Evolutionary conservation across 2,797 vertebrate species (phyloP).

Genomic region (Lycodopsis pacificus): DNA sequence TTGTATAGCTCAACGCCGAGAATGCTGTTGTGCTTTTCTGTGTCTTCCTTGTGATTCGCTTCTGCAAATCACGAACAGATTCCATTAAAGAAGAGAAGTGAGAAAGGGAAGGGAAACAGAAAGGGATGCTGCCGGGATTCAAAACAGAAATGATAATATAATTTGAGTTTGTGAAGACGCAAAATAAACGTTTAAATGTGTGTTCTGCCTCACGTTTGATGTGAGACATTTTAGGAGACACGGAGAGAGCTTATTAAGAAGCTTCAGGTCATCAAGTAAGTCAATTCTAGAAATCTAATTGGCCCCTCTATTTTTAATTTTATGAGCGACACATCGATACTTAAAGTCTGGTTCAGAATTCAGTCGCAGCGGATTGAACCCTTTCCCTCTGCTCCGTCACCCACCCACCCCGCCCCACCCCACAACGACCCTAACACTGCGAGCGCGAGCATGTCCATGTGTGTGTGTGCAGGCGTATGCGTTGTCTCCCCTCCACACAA

Average conservation of each 20-base stretch:
- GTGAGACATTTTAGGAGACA: slow-evolving; percentile 29
- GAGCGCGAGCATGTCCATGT: slow-evolving; percentile 3
- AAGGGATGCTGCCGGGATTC: not conserved
- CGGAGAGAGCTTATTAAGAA: slow-evolving; percentile 29
- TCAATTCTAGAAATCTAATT: slow-evolving; percentile 55
- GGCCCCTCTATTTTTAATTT: slow-evolving; percentile 11
- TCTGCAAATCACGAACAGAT: slow-evolving; percentile 16
- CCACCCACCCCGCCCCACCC: slow-evolving; percentile 40
- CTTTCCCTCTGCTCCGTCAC: slow-evolving; percentile 26
- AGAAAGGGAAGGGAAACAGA: slow-evolving; percentile 19
- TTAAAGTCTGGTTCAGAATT: slow-evolving; percentile 41
- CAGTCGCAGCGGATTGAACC: slow-evolving; percentile 57
- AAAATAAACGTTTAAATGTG: not conserved
- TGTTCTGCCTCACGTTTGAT: slow-evolving; percentile 31
- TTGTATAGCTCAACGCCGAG: slow-evolving; percentile 1
- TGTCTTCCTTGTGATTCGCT: slow-evolving; percentile 4
- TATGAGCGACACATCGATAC: not conserved
- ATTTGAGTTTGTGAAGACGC: slow-evolving; percentile 13
- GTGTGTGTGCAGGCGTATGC: slow-evolving; percentile 6
- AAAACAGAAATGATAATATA: not conserved
- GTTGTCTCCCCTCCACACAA: slow-evolving; percentile 19
- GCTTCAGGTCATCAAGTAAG: slow-evolving; percentile 54
- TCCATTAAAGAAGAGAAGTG: slow-evolving; percentile 4
- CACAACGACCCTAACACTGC: not conserved
- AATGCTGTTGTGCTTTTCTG: not conserved